Conservation (phyloP, 1,140 invertebrate species). For the Panonychus citri region DNA sequence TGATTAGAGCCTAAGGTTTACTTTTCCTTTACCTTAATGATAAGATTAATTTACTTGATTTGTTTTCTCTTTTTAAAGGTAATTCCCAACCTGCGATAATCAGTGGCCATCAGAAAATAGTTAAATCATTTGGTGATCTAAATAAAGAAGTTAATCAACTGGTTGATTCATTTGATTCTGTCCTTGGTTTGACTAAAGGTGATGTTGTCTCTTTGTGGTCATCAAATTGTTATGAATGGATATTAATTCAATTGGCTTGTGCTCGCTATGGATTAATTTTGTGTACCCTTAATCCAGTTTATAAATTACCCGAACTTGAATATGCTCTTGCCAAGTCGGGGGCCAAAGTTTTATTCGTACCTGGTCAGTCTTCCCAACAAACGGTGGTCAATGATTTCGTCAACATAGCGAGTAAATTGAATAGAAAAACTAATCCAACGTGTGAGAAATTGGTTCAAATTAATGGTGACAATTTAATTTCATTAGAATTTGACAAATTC, state of each 20-base stretch:
- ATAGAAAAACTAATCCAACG: neutral
- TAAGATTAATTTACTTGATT: too few relatives aligned
- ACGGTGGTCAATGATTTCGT: constrained; percentile 5
- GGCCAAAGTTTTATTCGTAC: constrained; percentile 10
- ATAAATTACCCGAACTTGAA: constrained; percentile 8
- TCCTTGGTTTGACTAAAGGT: constrained; percentile 1
- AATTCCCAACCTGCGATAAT: neutral
- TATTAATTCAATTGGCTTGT: constrained; percentile 10
- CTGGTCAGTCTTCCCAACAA: constrained; percentile 6
- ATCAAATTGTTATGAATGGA: constrained; percentile 9
- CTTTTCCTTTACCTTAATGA: neutral
- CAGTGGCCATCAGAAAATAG: constrained; percentile 9
- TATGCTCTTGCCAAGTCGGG: constrained; percentile 6
- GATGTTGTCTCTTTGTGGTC: constrained; percentile 12
- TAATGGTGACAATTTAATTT: neutral
- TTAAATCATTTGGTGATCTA: constrained; percentile 8
- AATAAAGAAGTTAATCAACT: constrained; percentile 10
- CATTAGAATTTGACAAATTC: too few relatives aligned
- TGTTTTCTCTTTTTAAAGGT: too few relatives aligned
- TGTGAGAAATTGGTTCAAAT: neutral
- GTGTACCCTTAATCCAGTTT: constrained; percentile 11
- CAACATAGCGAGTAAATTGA: neutral
- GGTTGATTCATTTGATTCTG: constrained; percentile 1
- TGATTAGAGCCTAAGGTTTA: neutral
- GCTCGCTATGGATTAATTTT: constrained; percentile 6